Evolutionary conservation across 2,113 vertebrate species (phyloP).

Genomic region (Ptilorrhoa leucosticta): DNA sequence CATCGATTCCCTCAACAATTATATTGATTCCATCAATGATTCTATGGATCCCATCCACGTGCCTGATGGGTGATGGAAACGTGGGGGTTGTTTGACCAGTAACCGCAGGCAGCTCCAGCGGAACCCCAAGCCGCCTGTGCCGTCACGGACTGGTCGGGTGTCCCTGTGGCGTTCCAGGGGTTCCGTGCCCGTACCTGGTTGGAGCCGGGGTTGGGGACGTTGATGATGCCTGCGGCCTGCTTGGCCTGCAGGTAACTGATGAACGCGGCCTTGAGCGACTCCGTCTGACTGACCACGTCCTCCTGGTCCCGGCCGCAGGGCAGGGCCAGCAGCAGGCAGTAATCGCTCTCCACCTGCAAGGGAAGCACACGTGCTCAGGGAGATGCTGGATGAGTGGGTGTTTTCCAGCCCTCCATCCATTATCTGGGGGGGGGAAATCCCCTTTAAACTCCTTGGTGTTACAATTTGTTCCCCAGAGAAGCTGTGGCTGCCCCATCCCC

Average conservation of each 20-base stretch:
- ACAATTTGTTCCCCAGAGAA: neutral
- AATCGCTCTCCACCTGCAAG: constrained; percentile 90
- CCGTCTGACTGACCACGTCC: constrained; percentile 92
- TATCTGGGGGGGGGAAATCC: neutral
- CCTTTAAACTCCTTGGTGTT: neutral
- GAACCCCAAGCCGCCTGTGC: fast-evolving
- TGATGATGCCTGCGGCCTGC: constrained; percentile 97
- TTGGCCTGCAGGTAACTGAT: constrained; percentile 98
- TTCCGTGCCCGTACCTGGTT: constrained; percentile 79
- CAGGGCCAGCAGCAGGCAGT: constrained; percentile 93
- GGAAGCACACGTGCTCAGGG: neutral
- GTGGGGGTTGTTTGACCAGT: fast-evolving
- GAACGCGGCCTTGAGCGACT: constrained; percentile 94
- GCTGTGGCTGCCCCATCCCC: neutral
- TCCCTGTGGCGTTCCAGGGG: neutral
- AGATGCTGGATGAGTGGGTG: neutral
- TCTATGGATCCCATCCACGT: fast-evolving
- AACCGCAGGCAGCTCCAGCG: neutral
- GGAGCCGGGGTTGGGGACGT: constrained; percentile 96
- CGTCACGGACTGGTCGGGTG: fast-evolving
- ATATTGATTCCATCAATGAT: fast-evolving
- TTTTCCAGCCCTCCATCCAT: neutral
- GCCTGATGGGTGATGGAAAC: neutral
- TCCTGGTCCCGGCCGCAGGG: constrained; percentile 97
- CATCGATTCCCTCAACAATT: fast-evolving